Conservation (phyloP, 2,797 vertebrate species). For the Tiaroga cobitis region DNA sequence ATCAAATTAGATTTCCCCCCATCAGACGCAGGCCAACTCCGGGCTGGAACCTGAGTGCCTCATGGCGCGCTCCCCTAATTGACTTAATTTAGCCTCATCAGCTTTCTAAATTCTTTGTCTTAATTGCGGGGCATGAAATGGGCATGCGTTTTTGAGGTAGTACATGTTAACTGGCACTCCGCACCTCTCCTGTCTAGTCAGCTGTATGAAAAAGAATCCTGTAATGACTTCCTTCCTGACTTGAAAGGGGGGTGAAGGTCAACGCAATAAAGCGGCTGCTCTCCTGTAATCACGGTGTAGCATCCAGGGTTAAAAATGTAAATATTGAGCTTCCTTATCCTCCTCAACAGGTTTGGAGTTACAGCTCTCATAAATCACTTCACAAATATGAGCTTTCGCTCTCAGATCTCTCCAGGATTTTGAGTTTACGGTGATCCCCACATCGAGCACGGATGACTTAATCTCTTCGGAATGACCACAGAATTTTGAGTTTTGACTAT, state of each 20-base stretch:
- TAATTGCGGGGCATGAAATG: conserved; percentile 59
- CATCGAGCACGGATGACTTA: conserved; percentile 25
- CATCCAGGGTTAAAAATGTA: conserved; percentile 63
- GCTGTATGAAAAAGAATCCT: conserved; percentile 74
- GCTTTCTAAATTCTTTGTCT: conserved; percentile 59
- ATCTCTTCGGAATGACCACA: conserved; percentile 20
- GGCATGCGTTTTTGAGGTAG: conserved; percentile 36
- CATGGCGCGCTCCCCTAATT: conserved; percentile 67
- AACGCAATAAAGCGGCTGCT: conserved; percentile 69
- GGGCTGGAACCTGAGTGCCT: conserved; percentile 64
- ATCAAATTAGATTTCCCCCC: conserved; percentile 48
- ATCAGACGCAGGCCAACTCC: conserved; percentile 44
- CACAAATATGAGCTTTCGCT: conserved; percentile 14
- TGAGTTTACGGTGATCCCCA: background rate
- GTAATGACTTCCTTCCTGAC: conserved; percentile 83
- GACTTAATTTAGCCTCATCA: conserved; percentile 71
- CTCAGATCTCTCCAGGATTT: conserved; percentile 32
- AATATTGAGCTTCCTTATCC: conserved; percentile 58
- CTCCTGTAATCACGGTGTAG: conserved; percentile 75
- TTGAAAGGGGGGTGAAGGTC: conserved; percentile 74
- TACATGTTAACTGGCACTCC: conserved; percentile 55
- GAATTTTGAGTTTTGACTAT: conserved; percentile 28
- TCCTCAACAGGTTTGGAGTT: conserved; percentile 60
- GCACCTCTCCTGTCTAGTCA: conserved; percentile 72
- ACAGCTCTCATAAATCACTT: conserved; percentile 27